Evolutionary conservation across 1,140 invertebrate species (phyloP).

Genomic region (Temnothorax curvispinosus): DNA sequence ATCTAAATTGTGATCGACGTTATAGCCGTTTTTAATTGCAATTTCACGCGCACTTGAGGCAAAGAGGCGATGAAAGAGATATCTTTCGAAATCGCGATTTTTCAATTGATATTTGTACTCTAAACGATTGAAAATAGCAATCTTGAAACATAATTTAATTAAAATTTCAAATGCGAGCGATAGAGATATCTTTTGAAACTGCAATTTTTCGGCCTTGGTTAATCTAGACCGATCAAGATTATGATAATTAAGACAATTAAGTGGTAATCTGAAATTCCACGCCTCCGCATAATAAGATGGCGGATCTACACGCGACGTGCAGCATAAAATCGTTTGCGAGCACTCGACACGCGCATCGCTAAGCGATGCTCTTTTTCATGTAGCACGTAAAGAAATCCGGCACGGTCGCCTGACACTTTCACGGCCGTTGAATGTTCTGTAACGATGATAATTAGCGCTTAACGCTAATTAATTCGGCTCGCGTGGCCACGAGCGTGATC

Average conservation of each 20-base stretch:
- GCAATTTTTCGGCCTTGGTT: slow-evolving; percentile 9
- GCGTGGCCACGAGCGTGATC: not conserved
- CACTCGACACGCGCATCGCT: not conserved
- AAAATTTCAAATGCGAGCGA: not conserved
- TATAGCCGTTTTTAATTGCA: slow-evolving; percentile 2
- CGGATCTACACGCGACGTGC: slow-evolving; percentile 16
- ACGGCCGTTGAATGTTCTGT: slow-evolving; percentile 26
- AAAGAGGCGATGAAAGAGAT: slow-evolving; percentile 11
- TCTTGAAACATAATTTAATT: slow-evolving; percentile 11
- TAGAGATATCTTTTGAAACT: not conserved
- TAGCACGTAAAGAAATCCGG: slow-evolving; percentile 34
- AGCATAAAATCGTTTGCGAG: not conserved
- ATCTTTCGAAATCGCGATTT: not conserved
- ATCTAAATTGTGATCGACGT: slow-evolving; percentile 5
- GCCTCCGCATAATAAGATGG: slow-evolving; percentile 26
- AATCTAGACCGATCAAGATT: not conserved
- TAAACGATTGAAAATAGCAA: slow-evolving; percentile 1
- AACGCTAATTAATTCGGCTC: slow-evolving; percentile 55
- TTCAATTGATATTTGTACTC: not conserved
- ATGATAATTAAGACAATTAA: slow-evolving; percentile 12
- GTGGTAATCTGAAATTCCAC: not conserved
- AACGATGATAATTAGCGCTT: slow-evolving; percentile 44
- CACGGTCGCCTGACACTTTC: slow-evolving; percentile 44
- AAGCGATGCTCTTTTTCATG: slow-evolving; percentile 10
- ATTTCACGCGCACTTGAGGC: not conserved